A percentile compares a stretch with the other conserved stretches of the same genome.
These are phyloP conservation scores for Sinocyclocheilus maitianheensis DNA, from an alignment of 2,113 vertebrate genomes.

Conservation along the genomic window DNA sequence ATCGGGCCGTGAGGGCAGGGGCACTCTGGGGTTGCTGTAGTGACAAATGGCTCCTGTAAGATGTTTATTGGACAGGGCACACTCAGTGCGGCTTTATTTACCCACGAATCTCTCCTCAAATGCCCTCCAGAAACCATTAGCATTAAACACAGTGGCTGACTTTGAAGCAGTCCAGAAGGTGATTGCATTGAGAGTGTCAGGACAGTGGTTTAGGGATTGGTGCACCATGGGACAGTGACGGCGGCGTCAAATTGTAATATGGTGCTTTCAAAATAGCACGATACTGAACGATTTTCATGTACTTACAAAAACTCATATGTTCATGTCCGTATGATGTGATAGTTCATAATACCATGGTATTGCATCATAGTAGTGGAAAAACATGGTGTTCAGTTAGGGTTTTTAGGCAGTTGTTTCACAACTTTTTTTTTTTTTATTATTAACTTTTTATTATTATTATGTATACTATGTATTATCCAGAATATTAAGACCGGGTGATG, in stretches of 20 bases:
- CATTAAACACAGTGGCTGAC: slow-evolving; percentile 18
- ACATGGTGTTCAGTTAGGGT: no score
- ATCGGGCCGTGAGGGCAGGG: not conserved
- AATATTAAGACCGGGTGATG: no score
- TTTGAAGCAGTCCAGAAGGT: slow-evolving; percentile 20
- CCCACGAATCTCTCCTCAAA: slow-evolving; percentile 1
- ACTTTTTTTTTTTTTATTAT: no score
- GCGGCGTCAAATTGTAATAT: not conserved
- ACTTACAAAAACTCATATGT: not conserved
- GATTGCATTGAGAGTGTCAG: not conserved
- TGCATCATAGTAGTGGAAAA: not conserved
- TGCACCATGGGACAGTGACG: not conserved
- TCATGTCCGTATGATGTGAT: not conserved
- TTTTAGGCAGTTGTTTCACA: no score
- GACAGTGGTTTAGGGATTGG: not conserved
- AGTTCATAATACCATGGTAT: not conserved
- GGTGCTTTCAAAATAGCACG: not conserved
- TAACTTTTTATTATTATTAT: no score
- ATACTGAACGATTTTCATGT: not conserved
- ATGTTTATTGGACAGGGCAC: slow-evolving; percentile 34
- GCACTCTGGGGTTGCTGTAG: not conserved
- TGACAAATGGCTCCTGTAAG: slow-evolving; percentile 18
- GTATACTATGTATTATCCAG: no score
- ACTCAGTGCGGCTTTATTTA: slow-evolving; percentile 14
- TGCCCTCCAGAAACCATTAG: slow-evolving; percentile 31